Evolutionary conservation across 2,888 invertebrate species (phyloP).

Genomic region (Ferrisia virgata): DNA sequence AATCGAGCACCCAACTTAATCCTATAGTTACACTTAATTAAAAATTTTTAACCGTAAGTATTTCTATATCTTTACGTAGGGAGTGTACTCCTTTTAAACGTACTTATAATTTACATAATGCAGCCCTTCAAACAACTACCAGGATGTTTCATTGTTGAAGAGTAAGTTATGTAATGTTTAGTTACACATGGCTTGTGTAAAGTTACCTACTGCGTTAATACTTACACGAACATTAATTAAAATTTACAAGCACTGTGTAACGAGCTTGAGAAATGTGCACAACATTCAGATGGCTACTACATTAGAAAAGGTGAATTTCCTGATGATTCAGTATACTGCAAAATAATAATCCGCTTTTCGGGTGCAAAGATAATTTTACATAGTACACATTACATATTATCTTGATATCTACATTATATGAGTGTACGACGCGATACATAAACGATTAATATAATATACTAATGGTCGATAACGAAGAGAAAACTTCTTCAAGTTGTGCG

Average conservation of each 20-base stretch:
- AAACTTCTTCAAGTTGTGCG: background rate
- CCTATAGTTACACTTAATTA: background rate
- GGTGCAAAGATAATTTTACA: background rate
- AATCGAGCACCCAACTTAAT: background rate
- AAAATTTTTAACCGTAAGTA: background rate
- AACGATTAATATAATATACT: background rate
- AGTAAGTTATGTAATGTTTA: background rate
- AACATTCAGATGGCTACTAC: background rate
- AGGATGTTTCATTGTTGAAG: background rate
- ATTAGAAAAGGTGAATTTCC: background rate
- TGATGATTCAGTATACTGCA: background rate
- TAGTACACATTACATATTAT: too few species aligned
- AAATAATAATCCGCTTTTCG: background rate
- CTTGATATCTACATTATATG: too few species aligned
- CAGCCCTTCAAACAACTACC: background rate
- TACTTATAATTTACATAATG: background rate
- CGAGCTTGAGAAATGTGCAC: conserved; percentile 2
- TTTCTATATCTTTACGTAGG: background rate
- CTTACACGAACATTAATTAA: conserved; percentile 8
- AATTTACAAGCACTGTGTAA: background rate
- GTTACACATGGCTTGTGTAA: too few species aligned
- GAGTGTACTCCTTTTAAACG: background rate
- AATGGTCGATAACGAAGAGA: background rate
- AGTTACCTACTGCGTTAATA: background rate
- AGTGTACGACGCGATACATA: background rate